Conservation (phyloP, 2,113 vertebrate species). For the Hemibagrus wyckioides region DNA sequence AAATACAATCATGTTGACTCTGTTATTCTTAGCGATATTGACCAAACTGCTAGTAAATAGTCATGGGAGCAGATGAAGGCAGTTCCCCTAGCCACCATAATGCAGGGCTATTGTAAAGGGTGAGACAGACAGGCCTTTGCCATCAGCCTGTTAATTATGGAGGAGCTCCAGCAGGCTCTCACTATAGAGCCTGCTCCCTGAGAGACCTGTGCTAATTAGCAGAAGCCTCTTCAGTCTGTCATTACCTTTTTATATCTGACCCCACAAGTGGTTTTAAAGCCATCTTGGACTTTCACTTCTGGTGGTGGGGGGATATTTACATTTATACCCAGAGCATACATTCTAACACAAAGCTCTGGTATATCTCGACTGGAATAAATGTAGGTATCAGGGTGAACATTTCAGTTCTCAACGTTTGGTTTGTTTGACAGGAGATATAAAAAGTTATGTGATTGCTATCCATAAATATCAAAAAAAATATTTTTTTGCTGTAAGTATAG, state of each 20-base stretch:
- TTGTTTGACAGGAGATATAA: background rate
- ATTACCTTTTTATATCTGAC: slow-evolving; percentile 74
- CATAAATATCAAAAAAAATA: background rate
- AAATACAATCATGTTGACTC: background rate
- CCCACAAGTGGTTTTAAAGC: slow-evolving; percentile 52
- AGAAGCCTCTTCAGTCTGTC: slow-evolving; percentile 74
- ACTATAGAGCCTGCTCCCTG: slow-evolving; percentile 72
- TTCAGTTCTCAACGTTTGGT: background rate
- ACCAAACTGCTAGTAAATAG: slow-evolving; percentile 1
- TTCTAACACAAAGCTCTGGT: background rate
- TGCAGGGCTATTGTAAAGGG: slow-evolving; percentile 27
- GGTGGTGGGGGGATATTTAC: background rate
- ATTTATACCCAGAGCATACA: slow-evolving; percentile 5
- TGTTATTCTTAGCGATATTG: background rate
- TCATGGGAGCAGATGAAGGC: slow-evolving; percentile 3
- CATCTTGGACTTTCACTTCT: background rate
- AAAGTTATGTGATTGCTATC: background rate
- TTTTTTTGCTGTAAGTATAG: slow-evolving; percentile 8
- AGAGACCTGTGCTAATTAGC: slow-evolving; percentile 76
- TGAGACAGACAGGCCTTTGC: slow-evolving; percentile 45
- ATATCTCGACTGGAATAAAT: background rate
- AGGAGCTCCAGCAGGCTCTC: slow-evolving; percentile 59
- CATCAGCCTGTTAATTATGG: slow-evolving; percentile 70
- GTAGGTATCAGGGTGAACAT: background rate
- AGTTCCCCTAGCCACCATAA: slow-evolving; percentile 31